Evolutionary conservation across 2,888 invertebrate species (phyloP).

Genomic region (Mamestra brassicae): DNA sequence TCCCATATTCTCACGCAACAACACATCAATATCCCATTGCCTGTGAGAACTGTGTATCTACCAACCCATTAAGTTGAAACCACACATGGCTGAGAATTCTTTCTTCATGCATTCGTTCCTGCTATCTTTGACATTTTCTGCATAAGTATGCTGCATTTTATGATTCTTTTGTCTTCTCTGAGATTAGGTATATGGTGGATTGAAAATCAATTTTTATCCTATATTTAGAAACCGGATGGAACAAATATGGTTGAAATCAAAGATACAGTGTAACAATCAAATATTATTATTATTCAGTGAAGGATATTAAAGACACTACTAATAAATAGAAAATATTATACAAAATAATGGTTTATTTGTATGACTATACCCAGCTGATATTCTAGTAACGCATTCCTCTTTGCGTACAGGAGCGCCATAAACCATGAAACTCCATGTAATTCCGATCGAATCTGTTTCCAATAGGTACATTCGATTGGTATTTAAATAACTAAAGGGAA

Average conservation of each 20-base stretch:
- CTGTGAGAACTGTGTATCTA: constrained; percentile 72
- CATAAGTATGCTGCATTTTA: constrained; percentile 36
- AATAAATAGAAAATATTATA: not conserved
- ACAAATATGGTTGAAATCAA: not conserved
- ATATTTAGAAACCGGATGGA: not conserved
- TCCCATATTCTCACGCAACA: constrained; percentile 85
- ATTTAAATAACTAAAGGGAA: constrained; percentile 10
- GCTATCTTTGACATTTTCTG: constrained; percentile 49
- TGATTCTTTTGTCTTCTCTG: constrained; percentile 35
- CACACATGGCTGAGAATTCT: constrained; percentile 58
- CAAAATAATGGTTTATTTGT: not conserved
- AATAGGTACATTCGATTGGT: not conserved
- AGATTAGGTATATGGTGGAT: not conserved
- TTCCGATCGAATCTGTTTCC: constrained; percentile 9
- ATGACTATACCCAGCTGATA: not conserved
- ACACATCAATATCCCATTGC: constrained; percentile 79
- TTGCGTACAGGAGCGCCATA: constrained; percentile 10
- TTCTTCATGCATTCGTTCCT: constrained; percentile 45
- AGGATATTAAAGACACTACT: not conserved
- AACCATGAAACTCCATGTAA: not conserved
- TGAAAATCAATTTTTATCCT: not conserved
- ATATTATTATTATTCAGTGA: not conserved
- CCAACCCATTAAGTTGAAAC: constrained; percentile 58
- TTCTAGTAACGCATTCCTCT: not conserved
- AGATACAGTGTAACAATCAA: not conserved